A percentile compares a stretch with the other conserved stretches of the same genome.
phyloP scores from a whole-genome alignment of 2,113 vertebrate genomes.

The Chaetura pelagica region DNA sequence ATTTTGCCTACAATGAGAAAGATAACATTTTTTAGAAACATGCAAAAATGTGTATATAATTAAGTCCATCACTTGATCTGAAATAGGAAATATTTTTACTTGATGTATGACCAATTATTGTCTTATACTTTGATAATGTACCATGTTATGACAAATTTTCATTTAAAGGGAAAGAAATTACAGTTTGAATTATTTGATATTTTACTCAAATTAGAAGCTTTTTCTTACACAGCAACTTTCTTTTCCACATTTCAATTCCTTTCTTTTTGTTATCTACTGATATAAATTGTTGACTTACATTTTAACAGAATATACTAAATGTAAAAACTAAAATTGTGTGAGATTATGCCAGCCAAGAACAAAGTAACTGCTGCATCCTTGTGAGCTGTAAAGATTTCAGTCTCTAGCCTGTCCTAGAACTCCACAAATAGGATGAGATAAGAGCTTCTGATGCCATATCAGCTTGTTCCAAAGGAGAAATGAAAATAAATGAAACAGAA shows the following conservation, averaged over 20 bases:
- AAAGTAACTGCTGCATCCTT: background rate
- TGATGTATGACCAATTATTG: background rate
- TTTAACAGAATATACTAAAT: background rate
- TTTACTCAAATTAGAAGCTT: background rate
- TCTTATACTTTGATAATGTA: background rate
- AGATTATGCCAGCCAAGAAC: background rate
- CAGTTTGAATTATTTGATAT: background rate
- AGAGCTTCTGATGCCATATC: background rate
- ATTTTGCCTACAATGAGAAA: background rate
- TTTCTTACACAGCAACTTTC: background rate
- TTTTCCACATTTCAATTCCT: background rate
- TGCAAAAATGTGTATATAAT: background rate
- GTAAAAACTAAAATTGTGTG: background rate
- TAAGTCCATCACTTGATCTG: background rate
- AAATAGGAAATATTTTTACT: conserved; percentile 7
- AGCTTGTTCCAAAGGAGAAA: background rate
- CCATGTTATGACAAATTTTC: background rate
- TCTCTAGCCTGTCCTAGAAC: background rate
- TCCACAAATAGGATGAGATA: background rate
- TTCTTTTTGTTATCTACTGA: background rate
- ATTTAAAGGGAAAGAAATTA: background rate
- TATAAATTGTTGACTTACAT: background rate
- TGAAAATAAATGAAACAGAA: background rate
- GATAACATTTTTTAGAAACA: background rate
- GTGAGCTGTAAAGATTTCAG: background rate